Base-by-base conservation (phyloP, 23 tunicate species). In the Phallusia fumigata region DNA sequence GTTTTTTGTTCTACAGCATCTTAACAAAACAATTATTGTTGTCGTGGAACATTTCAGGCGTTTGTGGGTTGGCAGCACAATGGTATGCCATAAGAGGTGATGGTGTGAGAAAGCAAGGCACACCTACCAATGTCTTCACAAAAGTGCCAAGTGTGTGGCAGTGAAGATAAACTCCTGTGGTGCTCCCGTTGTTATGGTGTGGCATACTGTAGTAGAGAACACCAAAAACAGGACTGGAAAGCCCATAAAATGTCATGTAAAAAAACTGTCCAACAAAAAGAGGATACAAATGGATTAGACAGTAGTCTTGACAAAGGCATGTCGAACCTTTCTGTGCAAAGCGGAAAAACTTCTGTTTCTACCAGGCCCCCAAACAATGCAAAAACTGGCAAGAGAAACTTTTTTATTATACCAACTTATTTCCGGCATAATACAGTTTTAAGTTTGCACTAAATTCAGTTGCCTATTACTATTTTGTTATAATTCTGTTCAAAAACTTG, bases 221-320 rank as follows among this genome's bases (percentile, higher is more conserved):
- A 91, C 51, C 96, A 91, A 52, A 82, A 21, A 21, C 52, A 78
- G 65, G 90, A 91, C 74, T 91, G 96, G 96, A 91, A 86, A 83
- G 73, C 15, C 13, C 96, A 91, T 53, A 91, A 91, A 79, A 83
- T 53, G 31, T 32, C 33, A 30, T 91, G 96, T 80, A 79, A 78
- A 53, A 80, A 52, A 36, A 49, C 11, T 31, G 83, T 47, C 34
- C 65, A 79, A 13, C 26, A 6, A 1, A 58, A 58, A 21, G 69
- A 58, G 5, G 28, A 58, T 21, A 58, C 69, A 6, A 24, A 58
- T 58, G 28, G 28, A 22, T 21, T 58, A 21, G 69, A 58, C 11
- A 24, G 5, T 24, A 58, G 69, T 13, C 11, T 58, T 3, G 13
- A 13, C 11, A 16, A 58, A 16, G 69, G 69, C 28, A 21, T 58